A percentile compares a stretch with the other conserved stretches of the same genome.
Conservation (phyloP, 2,113 vertebrate species). For the Sigmodon hispidus region DNA sequence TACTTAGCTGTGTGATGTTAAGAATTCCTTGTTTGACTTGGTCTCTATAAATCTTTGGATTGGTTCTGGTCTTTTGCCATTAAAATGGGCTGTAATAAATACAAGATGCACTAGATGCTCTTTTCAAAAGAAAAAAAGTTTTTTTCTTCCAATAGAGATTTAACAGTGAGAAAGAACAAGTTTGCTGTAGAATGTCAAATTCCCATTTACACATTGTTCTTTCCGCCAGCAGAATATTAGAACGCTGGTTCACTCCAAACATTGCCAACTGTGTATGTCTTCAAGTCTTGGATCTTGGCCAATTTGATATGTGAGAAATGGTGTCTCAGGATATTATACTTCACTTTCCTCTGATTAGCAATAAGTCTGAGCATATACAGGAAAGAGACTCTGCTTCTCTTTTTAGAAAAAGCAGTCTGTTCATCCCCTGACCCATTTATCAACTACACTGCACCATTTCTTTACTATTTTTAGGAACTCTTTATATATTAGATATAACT, state of each 20-base stretch:
- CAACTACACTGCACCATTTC: slow-evolving; percentile 24
- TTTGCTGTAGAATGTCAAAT: background rate
- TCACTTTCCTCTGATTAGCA: slow-evolving; percentile 72
- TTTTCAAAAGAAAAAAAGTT: background rate
- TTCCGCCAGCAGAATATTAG: background rate
- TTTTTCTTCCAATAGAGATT: background rate
- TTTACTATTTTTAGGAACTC: slow-evolving; percentile 74
- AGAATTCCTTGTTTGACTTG: background rate
- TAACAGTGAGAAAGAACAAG: background rate
- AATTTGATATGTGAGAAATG: slow-evolving; percentile 54
- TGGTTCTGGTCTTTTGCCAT: background rate
- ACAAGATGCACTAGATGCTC: background rate
- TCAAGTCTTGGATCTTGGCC: slow-evolving; percentile 50
- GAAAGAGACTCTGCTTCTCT: slow-evolving; percentile 69
- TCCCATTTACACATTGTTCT: slow-evolving; percentile 10
- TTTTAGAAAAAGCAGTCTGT: slow-evolving; percentile 67
- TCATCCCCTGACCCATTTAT: slow-evolving; percentile 69
- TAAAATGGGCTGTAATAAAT: background rate
- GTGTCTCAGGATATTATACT: slow-evolving; percentile 49
- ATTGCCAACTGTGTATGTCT: slow-evolving; percentile 20
- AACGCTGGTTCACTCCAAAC: background rate
- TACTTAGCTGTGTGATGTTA: background rate
- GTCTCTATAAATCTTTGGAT: background rate
- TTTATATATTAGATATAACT: slow-evolving; percentile 67
- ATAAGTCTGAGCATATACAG: slow-evolving; percentile 47